A percentile compares a stretch with the other conserved stretches of the same genome.
phyloP scores from a whole-genome alignment of 2,113 vertebrate genomes.

The Suricata suricatta region DNA sequence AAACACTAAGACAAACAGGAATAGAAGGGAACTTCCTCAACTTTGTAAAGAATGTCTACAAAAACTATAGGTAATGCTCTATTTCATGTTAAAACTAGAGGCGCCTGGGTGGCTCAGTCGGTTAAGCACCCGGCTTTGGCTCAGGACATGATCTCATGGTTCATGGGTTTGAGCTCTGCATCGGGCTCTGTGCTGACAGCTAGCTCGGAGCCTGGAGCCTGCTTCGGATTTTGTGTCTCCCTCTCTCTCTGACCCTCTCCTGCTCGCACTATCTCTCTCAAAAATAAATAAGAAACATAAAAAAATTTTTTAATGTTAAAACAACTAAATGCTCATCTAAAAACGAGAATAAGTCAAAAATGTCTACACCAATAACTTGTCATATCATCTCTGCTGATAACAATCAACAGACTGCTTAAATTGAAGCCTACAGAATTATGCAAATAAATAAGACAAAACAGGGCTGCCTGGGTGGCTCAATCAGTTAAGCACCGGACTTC shows the following conservation, averaged over 20 bases:
- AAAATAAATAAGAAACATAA: no score
- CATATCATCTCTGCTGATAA: background rate
- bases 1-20: background rate
- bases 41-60: background rate
- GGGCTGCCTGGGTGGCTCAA: background rate
- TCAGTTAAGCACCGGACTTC: background rate
- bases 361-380: background rate
- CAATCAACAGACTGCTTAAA: background rate
- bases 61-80: background rate
- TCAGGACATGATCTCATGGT: no score
- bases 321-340: background rate
- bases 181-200: no score
- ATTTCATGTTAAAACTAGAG: background rate
- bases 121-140: no score
- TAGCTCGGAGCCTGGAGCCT: no score
- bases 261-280: no score
- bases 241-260: no score
- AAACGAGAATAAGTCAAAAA: background rate
- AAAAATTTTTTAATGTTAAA: background rate
- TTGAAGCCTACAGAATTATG: background rate
- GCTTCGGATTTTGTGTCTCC: no score
- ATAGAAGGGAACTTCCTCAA: background rate
- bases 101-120: no score
- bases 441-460: background rate
- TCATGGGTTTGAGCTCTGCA: no score